Percentiles rank a stretch among this genome's conserved stretches.
Conservation (phyloP, 2,113 vertebrate species). For the Callopanchax toddi region DNA sequence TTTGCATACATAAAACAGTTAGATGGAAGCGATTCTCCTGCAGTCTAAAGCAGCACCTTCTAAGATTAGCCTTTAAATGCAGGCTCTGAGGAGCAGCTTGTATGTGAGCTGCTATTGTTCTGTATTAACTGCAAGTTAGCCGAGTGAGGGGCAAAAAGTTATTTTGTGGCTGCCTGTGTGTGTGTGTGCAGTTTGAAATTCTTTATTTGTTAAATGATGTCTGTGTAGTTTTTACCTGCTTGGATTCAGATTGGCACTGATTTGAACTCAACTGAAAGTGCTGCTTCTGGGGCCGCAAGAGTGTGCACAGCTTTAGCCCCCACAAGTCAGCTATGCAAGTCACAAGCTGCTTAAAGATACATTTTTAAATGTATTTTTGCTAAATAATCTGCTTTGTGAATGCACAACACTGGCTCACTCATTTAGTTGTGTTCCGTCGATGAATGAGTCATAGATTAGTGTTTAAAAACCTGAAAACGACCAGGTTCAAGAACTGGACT, state of each 20-base stretch:
- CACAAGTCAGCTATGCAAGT: background rate
- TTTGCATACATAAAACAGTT: too few relatives aligned
- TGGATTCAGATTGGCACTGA: background rate
- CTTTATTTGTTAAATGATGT: background rate
- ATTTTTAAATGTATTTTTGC: background rate
- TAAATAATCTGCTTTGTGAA: background rate
- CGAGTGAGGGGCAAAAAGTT: too few relatives aligned
- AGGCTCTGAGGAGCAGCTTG: too few relatives aligned
- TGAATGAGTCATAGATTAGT: too few relatives aligned
- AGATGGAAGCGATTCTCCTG: too few relatives aligned
- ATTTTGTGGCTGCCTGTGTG: too few relatives aligned
- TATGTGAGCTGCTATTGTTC: background rate
- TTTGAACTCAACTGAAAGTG: background rate
- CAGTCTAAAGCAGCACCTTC: too few relatives aligned
- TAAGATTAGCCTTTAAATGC: too few relatives aligned
- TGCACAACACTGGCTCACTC: background rate
- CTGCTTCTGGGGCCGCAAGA: too few relatives aligned
- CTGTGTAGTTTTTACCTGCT: background rate
- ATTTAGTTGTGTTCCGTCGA: background rate
- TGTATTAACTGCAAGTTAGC: background rate
- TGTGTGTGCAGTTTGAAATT: background rate
- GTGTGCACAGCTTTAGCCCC: too few relatives aligned
- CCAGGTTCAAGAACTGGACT: background rate
- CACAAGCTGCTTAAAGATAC: background rate
- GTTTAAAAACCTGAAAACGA: background rate